Evolutionary conservation across 2,888 invertebrate species (phyloP).

Genomic region (Phlogophora meticulosa): DNA sequence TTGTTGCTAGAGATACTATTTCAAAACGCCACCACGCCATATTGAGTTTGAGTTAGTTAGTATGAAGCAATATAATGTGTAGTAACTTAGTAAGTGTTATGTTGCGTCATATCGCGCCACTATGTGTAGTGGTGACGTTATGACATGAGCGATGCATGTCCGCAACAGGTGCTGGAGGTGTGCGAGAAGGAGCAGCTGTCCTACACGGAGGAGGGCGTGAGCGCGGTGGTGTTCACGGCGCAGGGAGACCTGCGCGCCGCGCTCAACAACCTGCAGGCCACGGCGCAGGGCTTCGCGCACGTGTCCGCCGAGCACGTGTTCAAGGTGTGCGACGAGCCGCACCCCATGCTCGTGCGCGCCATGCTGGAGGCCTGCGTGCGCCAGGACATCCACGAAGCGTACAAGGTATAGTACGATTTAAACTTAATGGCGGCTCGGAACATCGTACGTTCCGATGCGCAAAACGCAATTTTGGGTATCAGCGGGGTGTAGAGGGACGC

Average conservation of each 20-base stretch:
- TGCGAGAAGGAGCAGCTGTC: slow-evolving; percentile 91
- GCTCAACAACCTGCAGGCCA: slow-evolving; percentile 98
- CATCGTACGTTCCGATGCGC: too few relatives aligned
- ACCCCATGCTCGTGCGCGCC: slow-evolving; percentile 97
- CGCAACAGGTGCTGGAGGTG: slow-evolving; percentile 83
- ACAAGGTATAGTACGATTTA: too few relatives aligned
- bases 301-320: slow-evolving; percentile 99
- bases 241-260: slow-evolving; percentile 99
- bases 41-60: too few relatives aligned
- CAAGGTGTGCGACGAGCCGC: slow-evolving; percentile 99
- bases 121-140: too few relatives aligned
- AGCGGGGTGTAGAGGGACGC: too few relatives aligned
- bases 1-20: too few relatives aligned
- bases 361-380: slow-evolving; percentile 96
- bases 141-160: not conserved
- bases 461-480: too few relatives aligned
- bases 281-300: slow-evolving; percentile 95
- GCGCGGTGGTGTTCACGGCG: slow-evolving; percentile 99
- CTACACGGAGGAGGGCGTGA: slow-evolving; percentile 97
- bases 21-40: too few relatives aligned
- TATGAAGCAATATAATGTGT: too few relatives aligned
- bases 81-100: too few relatives aligned
- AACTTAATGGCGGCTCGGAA: too few relatives aligned
- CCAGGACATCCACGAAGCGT: slow-evolving; percentile 96
- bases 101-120: too few relatives aligned